A percentile compares a stretch with the other conserved stretches of the same genome.
These are phyloP conservation scores for Diuraphis noxia DNA, from an alignment of 1,140 invertebrate genomes.

Conservation along the genomic window DNA sequence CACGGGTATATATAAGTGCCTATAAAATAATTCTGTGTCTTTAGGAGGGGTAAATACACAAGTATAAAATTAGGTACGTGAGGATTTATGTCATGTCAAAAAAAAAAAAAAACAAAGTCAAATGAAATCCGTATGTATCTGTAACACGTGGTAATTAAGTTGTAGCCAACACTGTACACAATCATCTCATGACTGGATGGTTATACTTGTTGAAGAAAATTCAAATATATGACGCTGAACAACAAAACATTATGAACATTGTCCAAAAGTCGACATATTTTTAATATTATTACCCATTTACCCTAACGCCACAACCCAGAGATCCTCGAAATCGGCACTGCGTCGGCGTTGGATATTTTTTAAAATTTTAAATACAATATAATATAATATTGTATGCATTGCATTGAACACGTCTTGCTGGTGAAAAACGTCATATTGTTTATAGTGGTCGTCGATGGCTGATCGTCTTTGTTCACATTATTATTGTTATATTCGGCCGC, in stretches of 20 bases:
- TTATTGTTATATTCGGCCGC: not conserved
- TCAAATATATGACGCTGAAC: no score
- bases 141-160: not conserved
- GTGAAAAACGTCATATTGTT: no score
- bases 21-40: not conserved
- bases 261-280: not conserved
- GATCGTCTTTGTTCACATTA: not conserved
- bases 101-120: not conserved
- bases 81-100: not conserved
- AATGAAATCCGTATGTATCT: not conserved
- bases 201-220: not conserved
- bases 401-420: no score
- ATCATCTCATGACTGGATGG: not conserved
- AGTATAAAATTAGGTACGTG: not conserved
- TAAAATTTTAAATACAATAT: no score
- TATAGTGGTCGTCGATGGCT: not conserved
- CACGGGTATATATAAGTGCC: not conserved
- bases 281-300: not conserved
- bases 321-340: not conserved
- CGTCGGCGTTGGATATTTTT: not conserved
- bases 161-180: not conserved
- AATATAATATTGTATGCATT: no score
- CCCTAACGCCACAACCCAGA: no score
- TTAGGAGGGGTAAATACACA: not conserved
- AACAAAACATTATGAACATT: no score